Base-by-base conservation (phyloP, 92 coral and sea anemone species). In the Palythoa grandis region DNA sequence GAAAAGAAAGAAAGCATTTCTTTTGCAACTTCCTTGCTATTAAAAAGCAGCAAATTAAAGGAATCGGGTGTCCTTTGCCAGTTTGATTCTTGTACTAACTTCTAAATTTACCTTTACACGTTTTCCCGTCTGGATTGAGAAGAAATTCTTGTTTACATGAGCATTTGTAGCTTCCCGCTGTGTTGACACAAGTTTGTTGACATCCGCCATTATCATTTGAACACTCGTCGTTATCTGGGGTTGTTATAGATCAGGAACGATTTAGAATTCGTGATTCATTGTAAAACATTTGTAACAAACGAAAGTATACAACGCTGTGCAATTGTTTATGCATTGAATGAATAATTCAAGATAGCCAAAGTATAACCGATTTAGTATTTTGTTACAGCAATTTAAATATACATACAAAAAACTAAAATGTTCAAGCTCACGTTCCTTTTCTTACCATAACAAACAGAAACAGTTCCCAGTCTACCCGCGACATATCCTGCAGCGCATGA, bases 161-260 rank as follows among this genome's bases (percentile, higher is more conserved):
- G 70, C 91, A 88, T 47, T 20, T 76, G 76, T 83, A 88, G 76
- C 83, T 68, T 83, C 91, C 91, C 53, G 88, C 85, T 53, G 74
- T 74, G 61, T 88, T 88, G 43, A 88, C 72, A 70, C 91, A 88
- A 54, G 54, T 12, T 16, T 88, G 91, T 69, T 74, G 74, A 70
- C 91, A 88, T 53, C 85, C 91, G 19, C 82, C 82, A 39, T 77
- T 88, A 23, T 75, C 52, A 35, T 20, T 35, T 52, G 82, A 83
- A 76, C 91, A 88, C 79, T 88, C 91, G 68, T 83, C 83, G 43
- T 76, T 40, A 70, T 88, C 91, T 38, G 66, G 25, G 52, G 13
- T 25, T 77, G 53, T 40, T n/a, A n/a, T n/a, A n/a, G n/a, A n/a
- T n/a, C n/a, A n/a, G n/a, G n/a, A n/a, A n/a, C n/a, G n/a, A n/a